Evolutionary conservation across 1,140 invertebrate species (phyloP).

Genomic region (Ptiloglossa arizonensis): DNA sequence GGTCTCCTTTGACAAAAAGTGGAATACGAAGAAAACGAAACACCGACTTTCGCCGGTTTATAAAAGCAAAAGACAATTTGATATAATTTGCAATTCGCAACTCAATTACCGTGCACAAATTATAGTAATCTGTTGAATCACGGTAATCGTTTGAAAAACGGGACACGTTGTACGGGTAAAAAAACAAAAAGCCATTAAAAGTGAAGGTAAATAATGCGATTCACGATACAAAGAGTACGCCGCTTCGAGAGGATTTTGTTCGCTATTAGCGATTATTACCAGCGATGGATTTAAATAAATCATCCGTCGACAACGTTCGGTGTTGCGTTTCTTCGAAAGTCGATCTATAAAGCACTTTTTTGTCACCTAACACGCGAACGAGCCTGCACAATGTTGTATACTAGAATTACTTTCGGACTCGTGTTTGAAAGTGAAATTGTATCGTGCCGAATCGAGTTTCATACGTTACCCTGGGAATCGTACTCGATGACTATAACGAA

Average conservation of each 20-base stretch:
- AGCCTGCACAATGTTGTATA: conserved; percentile 20
- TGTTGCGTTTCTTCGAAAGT: conserved; percentile 18
- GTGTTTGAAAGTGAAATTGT: conserved; percentile 41
- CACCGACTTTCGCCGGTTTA: not conserved
- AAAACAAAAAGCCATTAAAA: not conserved
- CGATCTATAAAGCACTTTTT: conserved; percentile 22
- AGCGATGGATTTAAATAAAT: not conserved
- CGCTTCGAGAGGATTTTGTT: not conserved
- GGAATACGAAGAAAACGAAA: not conserved
- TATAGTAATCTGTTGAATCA: conserved; percentile 8
- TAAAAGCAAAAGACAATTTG: not conserved
- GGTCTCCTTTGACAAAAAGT: not conserved
- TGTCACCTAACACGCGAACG: conserved; percentile 13
- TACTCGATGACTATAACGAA: not conserved
- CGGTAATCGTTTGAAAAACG: not conserved
- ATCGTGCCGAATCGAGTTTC: conserved; percentile 38
- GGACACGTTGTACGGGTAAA: not conserved
- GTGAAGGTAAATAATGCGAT: not conserved
- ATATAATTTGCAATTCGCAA: not conserved
- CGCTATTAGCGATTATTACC: not conserved
- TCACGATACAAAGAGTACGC: not conserved
- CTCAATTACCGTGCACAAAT: not conserved
- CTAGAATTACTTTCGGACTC: conserved; percentile 40
- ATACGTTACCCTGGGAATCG: conserved; percentile 2
- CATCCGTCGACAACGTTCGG: not conserved